Conservation (phyloP, 2,888 invertebrate species). For the Sphaerophoria rueppellii region DNA sequence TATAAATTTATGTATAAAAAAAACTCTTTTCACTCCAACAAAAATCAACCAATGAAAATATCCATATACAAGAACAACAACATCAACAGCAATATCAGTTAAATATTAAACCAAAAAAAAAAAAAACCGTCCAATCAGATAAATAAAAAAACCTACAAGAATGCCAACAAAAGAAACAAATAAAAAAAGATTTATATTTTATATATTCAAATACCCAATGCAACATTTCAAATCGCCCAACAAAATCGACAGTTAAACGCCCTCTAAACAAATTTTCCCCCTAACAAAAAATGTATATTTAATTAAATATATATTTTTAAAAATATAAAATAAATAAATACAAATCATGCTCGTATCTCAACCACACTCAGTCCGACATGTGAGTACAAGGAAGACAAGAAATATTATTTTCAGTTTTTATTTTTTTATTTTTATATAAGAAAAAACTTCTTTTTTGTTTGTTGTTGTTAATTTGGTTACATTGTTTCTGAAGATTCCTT, state of each 20-base stretch:
- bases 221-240: conserved; percentile 72
- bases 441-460: conserved; percentile 14
- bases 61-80: conserved; percentile 73
- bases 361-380: conserved; percentile 74
- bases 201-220: conserved; percentile 62
- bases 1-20: conserved; percentile 67
- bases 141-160: conserved; percentile 44
- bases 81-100: conserved; percentile 69
- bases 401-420: conserved; percentile 48
- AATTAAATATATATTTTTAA: conserved; percentile 56
- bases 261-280: conserved; percentile 69
- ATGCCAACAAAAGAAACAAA: conserved; percentile 61
- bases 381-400: conserved; percentile 74
- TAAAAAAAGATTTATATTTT: conserved; percentile 32
- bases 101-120: conserved; percentile 45
- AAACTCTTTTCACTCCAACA: conserved; percentile 72
- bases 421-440: conserved; percentile 5
- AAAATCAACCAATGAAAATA: conserved; percentile 70
- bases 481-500: conserved; percentile 35
- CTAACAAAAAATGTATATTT: conserved; percentile 54
- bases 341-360: conserved; percentile 74
- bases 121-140: conserved; percentile 56
- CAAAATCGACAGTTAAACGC: conserved; percentile 70
- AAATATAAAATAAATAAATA: conserved; percentile 59
- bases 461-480: conserved; percentile 24